Conservation (phyloP, 2,113 vertebrate genomes). For the Ameiurus melas region DNA sequence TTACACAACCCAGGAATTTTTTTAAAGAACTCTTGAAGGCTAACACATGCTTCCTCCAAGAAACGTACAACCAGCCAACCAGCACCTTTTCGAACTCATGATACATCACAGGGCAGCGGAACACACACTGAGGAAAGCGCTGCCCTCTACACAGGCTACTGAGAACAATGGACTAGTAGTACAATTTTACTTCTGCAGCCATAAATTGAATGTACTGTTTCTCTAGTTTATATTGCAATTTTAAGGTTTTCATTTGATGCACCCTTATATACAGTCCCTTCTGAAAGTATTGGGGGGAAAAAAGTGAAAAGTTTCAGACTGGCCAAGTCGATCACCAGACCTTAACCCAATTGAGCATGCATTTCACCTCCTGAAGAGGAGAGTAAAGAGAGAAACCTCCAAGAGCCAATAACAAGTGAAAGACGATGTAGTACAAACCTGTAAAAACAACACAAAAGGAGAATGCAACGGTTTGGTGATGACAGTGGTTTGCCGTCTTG, state of each 20-base stretch:
- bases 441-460: neutral
- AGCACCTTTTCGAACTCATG: neutral
- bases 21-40: neutral
- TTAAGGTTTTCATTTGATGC: neutral
- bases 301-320: neutral
- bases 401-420: neutral
- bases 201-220: neutral
- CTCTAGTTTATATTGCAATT: neutral
- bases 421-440: neutral
- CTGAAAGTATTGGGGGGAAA: neutral
- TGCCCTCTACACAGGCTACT: neutral
- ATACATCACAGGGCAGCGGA: neutral
- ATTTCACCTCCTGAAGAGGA: neutral
- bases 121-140: neutral
- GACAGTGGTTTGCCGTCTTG: neutral
- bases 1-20: neutral
- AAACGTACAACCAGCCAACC: neutral
- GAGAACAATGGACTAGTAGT: neutral
- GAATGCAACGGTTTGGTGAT: neutral
- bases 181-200: neutral
- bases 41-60: neutral
- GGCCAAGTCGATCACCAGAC: neutral
- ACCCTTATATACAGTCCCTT: neutral
- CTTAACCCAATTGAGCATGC: neutral
- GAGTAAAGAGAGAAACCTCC: neutral